Percentiles rank a stretch among this genome's conserved stretches.
Conservation (phyloP, 2,113 vertebrate genomes). For the Lathamus discolor region DNA sequence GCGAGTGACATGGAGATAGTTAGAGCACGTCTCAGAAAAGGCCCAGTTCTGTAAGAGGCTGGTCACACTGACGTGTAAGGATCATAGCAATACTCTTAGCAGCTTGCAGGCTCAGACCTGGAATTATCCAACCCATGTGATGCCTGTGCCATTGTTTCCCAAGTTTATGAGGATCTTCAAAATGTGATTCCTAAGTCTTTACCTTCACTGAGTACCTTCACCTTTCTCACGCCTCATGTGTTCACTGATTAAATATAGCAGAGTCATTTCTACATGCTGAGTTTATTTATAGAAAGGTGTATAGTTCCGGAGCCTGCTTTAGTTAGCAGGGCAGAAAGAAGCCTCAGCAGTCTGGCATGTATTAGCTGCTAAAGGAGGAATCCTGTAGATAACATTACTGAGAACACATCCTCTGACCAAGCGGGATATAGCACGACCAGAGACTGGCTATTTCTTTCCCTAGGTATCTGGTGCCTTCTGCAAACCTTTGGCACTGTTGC, state of each 20-base stretch:
- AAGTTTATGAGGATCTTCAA: not conserved
- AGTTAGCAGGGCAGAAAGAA: not conserved
- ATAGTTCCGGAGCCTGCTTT: not conserved
- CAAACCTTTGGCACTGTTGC: not conserved
- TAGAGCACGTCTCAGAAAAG: not conserved
- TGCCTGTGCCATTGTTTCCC: not conserved
- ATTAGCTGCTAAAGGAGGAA: not conserved
- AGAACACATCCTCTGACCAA: not conserved
- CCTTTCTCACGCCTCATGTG: not conserved
- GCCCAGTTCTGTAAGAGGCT: not conserved
- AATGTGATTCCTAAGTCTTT: not conserved
- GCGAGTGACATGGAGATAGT: not conserved
- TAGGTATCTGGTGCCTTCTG: not conserved
- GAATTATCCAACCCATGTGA: not conserved
- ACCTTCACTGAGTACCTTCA: not conserved
- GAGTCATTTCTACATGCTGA: not conserved
- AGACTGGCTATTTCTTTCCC: not conserved
- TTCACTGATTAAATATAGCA: slow-evolving; percentile 36
- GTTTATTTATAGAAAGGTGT: slow-evolving; percentile 51
- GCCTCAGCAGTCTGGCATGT: not conserved
- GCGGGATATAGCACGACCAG: not conserved
- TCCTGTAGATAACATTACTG: not conserved
- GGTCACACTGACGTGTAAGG: fast-evolving
- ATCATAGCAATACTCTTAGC: not conserved
- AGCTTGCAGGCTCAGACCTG: not conserved